Evolutionary conservation across 2,113 vertebrate species (phyloP).

Genomic region (Gulo gulo): DNA sequence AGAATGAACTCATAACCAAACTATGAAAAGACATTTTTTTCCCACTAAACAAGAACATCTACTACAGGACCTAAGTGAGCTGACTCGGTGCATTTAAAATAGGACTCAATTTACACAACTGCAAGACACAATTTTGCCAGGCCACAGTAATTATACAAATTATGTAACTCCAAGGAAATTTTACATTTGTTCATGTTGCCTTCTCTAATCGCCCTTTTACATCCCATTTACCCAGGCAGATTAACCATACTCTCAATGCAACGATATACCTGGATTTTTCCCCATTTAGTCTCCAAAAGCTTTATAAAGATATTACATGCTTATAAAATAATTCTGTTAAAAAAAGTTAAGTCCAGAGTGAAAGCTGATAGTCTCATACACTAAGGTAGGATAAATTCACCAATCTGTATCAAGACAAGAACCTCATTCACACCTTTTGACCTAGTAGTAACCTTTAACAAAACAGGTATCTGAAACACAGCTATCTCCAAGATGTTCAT

Average conservation of each 20-base stretch:
- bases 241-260: background rate
- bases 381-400: background rate
- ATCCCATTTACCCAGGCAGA: background rate
- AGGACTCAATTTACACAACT: background rate
- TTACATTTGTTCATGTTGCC: background rate
- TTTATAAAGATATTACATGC: background rate
- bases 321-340: background rate
- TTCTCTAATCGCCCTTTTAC: background rate
- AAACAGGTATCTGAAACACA: background rate
- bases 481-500: background rate
- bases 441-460: background rate
- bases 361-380: background rate
- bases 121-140: background rate
- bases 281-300: background rate
- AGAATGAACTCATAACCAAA: constrained; percentile 11
- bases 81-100: background rate
- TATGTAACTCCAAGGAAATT: background rate
- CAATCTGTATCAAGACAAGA: background rate
- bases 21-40: background rate
- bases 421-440: background rate
- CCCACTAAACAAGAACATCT: background rate
- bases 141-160: background rate
- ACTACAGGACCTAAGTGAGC: background rate
- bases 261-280: background rate
- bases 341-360: background rate